These are phyloP conservation scores for Eutolmus rufibarbis DNA, from an alignment of 2,888 invertebrate species.

Conservation along the genomic window DNA sequence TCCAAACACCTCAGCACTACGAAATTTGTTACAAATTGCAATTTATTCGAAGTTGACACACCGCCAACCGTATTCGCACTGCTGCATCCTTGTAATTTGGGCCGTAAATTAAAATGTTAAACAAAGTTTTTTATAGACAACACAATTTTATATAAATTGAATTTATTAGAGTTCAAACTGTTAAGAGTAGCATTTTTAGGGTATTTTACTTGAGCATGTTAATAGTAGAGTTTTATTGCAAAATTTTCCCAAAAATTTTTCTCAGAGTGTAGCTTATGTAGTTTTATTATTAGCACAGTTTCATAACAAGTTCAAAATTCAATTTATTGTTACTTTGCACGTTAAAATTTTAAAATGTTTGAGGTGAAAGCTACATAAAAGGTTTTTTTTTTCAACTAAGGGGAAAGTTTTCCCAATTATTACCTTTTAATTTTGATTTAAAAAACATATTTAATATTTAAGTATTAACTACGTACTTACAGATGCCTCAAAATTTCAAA, in stretches of 20 bases:
- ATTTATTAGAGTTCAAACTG: not conserved
- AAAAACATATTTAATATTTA: no score
- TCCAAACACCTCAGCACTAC: not conserved
- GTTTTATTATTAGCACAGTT: not conserved
- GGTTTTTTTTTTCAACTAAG: not conserved
- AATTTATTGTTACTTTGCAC: not conserved
- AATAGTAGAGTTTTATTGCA: not conserved
- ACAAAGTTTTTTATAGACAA: not conserved
- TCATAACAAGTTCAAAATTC: not conserved
- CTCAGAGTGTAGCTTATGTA: not conserved
- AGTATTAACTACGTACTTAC: no score
- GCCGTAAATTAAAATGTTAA: not conserved
- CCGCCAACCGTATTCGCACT: not conserved
- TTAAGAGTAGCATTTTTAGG: not conserved
- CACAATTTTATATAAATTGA: not conserved
- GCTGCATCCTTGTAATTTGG: not conserved
- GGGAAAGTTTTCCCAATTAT: not conserved
- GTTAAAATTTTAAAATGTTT: not conserved
- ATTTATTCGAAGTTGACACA: not conserved
- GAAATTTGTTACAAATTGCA: not conserved
- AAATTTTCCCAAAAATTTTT: not conserved
- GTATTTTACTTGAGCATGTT: not conserved
- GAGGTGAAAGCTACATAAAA: not conserved
- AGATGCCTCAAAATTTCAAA: no score
- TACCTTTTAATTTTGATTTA: not conserved